A percentile compares a stretch with the other conserved stretches of the same genome.
phyloP scores from a whole-genome alignment of 2,113 vertebrate genomes.

The Apodemus sylvaticus region DNA sequence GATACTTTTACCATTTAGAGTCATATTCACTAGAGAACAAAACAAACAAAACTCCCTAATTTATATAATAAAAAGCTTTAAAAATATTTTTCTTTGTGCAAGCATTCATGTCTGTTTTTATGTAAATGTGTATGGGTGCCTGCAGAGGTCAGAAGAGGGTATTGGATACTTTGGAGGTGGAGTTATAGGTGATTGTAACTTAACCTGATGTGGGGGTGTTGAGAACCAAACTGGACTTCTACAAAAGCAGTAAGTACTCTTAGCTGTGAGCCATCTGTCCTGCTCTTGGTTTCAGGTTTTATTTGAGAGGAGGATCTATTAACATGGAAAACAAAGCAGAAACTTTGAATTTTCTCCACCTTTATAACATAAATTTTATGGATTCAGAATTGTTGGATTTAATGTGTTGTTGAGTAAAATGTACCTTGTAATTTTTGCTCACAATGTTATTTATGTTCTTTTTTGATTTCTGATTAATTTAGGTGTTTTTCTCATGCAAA shows the following conservation, averaged over 20 bases:
- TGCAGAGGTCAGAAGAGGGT: not conserved
- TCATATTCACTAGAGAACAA: not conserved
- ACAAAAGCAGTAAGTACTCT: not conserved
- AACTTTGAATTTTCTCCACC: not conserved
- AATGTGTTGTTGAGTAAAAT: constrained; percentile 40
- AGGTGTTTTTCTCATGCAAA: not conserved
- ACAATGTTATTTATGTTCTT: not conserved
- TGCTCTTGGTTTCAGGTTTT: not conserved
- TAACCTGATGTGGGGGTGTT: not conserved
- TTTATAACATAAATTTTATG: constrained; percentile 32
- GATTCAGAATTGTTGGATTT: not conserved
- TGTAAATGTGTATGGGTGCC: not conserved
- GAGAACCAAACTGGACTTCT: not conserved
- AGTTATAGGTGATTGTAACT: not conserved
- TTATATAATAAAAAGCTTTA: not conserved
- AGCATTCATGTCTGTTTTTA: not conserved
- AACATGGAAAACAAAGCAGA: not conserved
- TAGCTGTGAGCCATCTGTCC: not conserved
- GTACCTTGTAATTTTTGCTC: not conserved
- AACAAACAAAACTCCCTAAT: not conserved
- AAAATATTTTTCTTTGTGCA: not conserved
- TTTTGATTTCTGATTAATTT: not conserved
- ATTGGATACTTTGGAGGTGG: not conserved
- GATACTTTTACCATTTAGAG: not conserved
- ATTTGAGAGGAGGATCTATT: not conserved